Conservation (phyloP, 2,113 vertebrate genomes). For the Choloepus hoffmanni region DNA sequence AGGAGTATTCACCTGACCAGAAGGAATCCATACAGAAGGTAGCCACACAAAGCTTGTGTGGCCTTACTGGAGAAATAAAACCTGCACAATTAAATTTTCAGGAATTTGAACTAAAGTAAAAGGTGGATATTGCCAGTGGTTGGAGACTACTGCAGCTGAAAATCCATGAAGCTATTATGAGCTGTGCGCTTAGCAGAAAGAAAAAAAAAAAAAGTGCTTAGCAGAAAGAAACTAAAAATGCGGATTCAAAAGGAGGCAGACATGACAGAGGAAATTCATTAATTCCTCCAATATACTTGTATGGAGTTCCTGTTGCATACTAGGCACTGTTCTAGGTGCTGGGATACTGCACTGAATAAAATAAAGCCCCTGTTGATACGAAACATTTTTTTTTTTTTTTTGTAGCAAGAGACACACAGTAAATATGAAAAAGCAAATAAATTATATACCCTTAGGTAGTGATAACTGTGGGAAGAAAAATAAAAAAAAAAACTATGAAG, state of each 20-base stretch:
- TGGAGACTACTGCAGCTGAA: slow-evolving; percentile 22
- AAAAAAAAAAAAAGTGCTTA: slow-evolving; percentile 7
- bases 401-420: neutral
- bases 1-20: neutral
- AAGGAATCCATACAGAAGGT: neutral
- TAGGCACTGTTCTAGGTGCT: neutral
- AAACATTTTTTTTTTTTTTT: neutral
- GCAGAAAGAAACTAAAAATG: neutral
- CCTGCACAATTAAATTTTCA: neutral
- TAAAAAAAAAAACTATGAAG: neutral
- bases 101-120: slow-evolving; percentile 16
- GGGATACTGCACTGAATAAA: neutral
- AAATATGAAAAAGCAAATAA: neutral
- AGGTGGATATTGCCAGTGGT: slow-evolving; percentile 12
- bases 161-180: slow-evolving; percentile 15
- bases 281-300: neutral
- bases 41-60: neutral
- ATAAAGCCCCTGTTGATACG: neutral
- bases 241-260: neutral
- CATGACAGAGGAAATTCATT: neutral
- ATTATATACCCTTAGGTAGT: neutral
- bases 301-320: neutral
- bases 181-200: neutral
- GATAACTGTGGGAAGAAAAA: neutral
- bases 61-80: neutral